phyloP scores from a whole-genome alignment of 2,888 invertebrate species.

The Hypomecis punctinalis region DNA sequence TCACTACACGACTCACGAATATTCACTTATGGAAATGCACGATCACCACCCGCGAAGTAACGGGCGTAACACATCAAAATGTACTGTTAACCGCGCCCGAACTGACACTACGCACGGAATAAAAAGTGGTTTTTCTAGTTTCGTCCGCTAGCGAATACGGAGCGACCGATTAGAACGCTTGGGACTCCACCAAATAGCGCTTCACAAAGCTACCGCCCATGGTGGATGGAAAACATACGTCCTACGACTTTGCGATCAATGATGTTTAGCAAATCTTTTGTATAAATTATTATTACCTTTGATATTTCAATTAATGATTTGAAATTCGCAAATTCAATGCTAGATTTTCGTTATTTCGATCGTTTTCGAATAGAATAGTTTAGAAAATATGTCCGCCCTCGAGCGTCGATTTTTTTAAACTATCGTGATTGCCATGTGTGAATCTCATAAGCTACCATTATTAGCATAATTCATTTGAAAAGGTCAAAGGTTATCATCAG shows the following conservation, averaged over 20 bases:
- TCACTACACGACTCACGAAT: conserved; percentile 21
- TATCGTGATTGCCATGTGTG: conserved; percentile 29
- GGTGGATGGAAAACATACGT: conserved; percentile 1
- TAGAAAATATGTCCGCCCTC: conserved; percentile 27
- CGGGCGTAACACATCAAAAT: conserved; percentile 67
- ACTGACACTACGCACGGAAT: conserved; percentile 49
- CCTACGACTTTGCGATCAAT: not conserved
- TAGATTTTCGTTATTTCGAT: conserved; percentile 34
- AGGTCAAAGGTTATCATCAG: not conserved
- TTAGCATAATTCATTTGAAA: not conserved
- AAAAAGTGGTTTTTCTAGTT: conserved; percentile 70
- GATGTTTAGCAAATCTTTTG: not conserved
- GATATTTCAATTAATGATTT: conserved; percentile 22
- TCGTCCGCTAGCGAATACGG: conserved; percentile 50
- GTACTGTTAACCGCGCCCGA: conserved; percentile 64
- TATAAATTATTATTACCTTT: conserved; percentile 24
- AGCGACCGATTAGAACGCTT: conserved; percentile 49
- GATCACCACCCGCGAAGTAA: conserved; percentile 63
- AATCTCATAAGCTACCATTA: conserved; percentile 21
- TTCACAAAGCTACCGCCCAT: conserved; percentile 28
- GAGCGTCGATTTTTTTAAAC: conserved; percentile 28
- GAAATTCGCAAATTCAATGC: conserved; percentile 10
- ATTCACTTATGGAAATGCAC: conserved; percentile 24
- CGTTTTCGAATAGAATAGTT: conserved; percentile 20
- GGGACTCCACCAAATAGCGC: conserved; percentile 45